Evolutionary conservation across 1,140 invertebrate genomes (phyloP), one percentile per base, ranked within the genome.

Genomic region (Tribolium madens): DNA sequence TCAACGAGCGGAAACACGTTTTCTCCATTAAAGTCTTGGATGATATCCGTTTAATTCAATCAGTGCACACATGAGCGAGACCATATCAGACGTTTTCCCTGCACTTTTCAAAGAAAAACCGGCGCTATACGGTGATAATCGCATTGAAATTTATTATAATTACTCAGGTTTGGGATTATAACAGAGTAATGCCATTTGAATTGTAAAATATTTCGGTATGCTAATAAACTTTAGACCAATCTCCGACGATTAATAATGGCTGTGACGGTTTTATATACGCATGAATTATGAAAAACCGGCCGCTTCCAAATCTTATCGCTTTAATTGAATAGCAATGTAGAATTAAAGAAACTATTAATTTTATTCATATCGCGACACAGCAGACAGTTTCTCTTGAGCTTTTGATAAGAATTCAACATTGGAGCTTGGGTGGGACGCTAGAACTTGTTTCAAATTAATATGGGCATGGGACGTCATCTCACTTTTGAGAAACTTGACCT

Each of bases 11-110:
- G 70, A 72, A 72, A 72, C 70, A 72, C 70, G 70, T 72, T 72
- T 72, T 72, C 70, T 72, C 70, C 70, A 72, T 72, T 72, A 72
- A 72, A 72, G 9, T 72, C 70, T 50, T 50, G 70, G 70, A 72
- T 72, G 46, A 33, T 72, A 52, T 72, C 70, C 21, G 50, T 72
- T 72, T 72, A 72, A 72, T 72, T 50, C 70, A 52, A 72, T 72
- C 70, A 72, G 57, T 15, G 42, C 70, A 72, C 70, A 72, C 70
- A 72, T 72, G 70, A 72, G 50, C 47, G 50, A 52, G 70, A 72
- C 17, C 14, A 71, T 48, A 47, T 72, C 57, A 36, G 57, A 64
- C 57, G 57, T 18, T 26, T 52, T 42, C 36, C 17, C 17, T 57
- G 52, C 52, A 57, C 15, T 57, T 57, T 57, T n/a, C 52, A 42